Conservation (phyloP, 2,888 invertebrate species). For the Anoncus sp. region DNA sequence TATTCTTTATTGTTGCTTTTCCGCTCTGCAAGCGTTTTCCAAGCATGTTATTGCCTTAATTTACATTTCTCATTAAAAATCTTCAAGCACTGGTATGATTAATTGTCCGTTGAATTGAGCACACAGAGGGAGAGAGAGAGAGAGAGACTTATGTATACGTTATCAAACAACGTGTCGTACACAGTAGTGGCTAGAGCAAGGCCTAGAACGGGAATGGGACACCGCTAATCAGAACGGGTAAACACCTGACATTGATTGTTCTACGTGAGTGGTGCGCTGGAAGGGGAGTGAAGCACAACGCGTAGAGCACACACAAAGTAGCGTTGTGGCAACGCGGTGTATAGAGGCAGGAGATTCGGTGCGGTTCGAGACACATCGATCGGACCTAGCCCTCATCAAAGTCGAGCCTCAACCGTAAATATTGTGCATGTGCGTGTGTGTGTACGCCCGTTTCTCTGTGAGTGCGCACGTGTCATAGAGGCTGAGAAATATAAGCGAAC, state of each 20-base stretch:
- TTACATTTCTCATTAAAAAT: slow-evolving; percentile 1
- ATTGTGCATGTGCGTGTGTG: not conserved
- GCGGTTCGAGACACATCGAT: slow-evolving; percentile 73
- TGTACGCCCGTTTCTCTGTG: too few relatives aligned
- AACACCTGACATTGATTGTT: slow-evolving; percentile 79
- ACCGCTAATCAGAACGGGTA: slow-evolving; percentile 79
- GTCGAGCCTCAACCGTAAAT: slow-evolving; percentile 2
- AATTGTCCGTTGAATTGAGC: slow-evolving; percentile 9
- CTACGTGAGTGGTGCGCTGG: slow-evolving; percentile 68
- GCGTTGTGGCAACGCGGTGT: slow-evolving; percentile 47
- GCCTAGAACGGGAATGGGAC: slow-evolving; percentile 60
- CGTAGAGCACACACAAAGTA: slow-evolving; percentile 59
- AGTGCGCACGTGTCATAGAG: slow-evolving; percentile 22
- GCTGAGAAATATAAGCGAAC: slow-evolving; percentile 17
- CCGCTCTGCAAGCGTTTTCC: not conserved
- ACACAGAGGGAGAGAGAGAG: slow-evolving; percentile 11
- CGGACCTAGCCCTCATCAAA: slow-evolving; percentile 66
- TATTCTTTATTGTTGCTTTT: not conserved
- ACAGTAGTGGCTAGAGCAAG: slow-evolving; percentile 1
- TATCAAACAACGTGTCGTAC: slow-evolving; percentile 26
- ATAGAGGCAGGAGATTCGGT: slow-evolving; percentile 62
- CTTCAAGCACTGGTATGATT: not conserved
- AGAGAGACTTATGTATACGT: not conserved
- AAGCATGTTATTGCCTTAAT: not conserved
- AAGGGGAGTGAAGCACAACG: slow-evolving; percentile 37